A percentile compares a stretch with the other conserved stretches of the same genome.
Evolutionary conservation across 1,140 invertebrate genomes (phyloP).

Genomic region (Sminthurides bifidus): DNA sequence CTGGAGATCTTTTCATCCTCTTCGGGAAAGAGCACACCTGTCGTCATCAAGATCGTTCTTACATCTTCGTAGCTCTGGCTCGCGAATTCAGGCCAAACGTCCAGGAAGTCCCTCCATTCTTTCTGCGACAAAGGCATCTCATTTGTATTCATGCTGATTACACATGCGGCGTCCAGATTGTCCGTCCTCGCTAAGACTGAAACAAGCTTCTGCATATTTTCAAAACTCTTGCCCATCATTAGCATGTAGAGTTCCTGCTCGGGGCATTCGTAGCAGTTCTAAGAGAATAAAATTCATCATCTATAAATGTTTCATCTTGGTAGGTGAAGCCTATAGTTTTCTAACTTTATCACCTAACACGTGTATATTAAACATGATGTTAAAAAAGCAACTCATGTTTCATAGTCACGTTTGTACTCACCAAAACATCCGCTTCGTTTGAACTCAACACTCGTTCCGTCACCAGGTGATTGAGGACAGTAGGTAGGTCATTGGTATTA

Average conservation of each 20-base stretch:
- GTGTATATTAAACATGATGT: too few species aligned
- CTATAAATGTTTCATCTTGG: neutral
- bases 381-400: too few species aligned
- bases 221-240: neutral
- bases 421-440: too few species aligned
- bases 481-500: neutral
- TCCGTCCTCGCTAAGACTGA: neutral
- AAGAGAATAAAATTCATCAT: neutral
- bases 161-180: constrained; percentile 3
- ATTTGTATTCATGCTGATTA: neutral
- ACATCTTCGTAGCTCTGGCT: neutral
- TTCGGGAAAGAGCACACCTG: neutral
- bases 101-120: constrained; percentile 1
- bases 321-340: neutral
- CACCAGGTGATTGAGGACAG: neutral
- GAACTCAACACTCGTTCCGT: neutral
- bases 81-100: too few species aligned
- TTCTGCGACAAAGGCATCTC: constrained; percentile 1
- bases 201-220: neutral
- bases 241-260: constrained; percentile 3
- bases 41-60: neutral
- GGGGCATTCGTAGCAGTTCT: constrained; percentile 9
- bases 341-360: too few species aligned
- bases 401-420: too few species aligned
- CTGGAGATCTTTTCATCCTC: neutral